Evolutionary conservation across 2,113 vertebrate species (phyloP).

Genomic region (Canis aureus): DNA sequence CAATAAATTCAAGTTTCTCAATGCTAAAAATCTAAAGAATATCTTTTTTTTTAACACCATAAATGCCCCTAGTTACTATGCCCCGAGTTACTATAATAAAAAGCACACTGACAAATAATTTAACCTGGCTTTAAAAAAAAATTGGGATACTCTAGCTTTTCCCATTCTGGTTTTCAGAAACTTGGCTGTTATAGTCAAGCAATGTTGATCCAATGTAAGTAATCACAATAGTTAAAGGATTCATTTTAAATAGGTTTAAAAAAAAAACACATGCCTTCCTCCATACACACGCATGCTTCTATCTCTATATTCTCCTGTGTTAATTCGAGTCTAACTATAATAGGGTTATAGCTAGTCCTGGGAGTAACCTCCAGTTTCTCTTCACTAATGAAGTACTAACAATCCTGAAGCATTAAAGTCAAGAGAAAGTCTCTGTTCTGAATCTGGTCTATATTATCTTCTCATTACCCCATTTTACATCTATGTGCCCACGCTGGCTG

Average conservation of each 20-base stretch:
- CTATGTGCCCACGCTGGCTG: background rate
- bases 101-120: background rate
- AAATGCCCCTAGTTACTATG: background rate
- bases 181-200: background rate
- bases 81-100: background rate
- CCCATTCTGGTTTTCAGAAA: background rate
- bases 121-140: background rate
- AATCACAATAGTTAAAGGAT: background rate
- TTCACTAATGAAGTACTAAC: background rate
- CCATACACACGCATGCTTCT: background rate
- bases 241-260: background rate
- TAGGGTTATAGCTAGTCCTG: background rate
- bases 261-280: too few species aligned
- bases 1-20: background rate
- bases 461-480: background rate
- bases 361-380: background rate
- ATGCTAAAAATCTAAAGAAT: slow-evolving; percentile 5
- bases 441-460: background rate
- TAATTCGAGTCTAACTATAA: background rate
- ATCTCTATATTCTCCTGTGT: background rate
- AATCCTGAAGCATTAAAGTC: background rate
- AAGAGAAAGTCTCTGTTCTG: background rate
- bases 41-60: background rate
- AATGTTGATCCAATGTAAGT: background rate
- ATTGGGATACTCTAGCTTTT: background rate